Evolutionary conservation across 2,797 vertebrate species (phyloP).

Genomic region (Oreochromis grahami): DNA sequence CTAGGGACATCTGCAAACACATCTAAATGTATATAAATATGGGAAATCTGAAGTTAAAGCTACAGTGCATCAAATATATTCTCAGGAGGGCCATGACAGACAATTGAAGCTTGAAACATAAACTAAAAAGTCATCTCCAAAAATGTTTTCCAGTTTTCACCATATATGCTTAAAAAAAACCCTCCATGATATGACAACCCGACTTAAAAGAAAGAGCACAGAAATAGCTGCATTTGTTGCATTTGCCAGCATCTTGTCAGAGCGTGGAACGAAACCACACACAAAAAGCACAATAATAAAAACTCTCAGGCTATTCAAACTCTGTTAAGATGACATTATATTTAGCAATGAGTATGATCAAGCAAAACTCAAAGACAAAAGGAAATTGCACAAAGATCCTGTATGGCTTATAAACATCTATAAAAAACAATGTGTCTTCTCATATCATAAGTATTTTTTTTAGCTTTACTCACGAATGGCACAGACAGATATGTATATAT

Average conservation of each 20-base stretch:
- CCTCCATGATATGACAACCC: constrained; percentile 11
- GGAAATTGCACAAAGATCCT: not conserved
- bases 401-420: not conserved
- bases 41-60: not conserved
- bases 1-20: constrained; percentile 65
- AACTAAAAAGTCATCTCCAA: constrained; percentile 22
- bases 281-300: not conserved
- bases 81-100: constrained; percentile 78
- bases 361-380: not conserved
- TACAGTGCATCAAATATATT: constrained; percentile 8
- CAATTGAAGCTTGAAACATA: constrained; percentile 77
- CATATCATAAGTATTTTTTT: not conserved
- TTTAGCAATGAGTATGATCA: not conserved
- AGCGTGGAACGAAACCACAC: constrained; percentile 23
- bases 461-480: not conserved
- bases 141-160: constrained; percentile 7
- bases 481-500: not conserved
- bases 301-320: not conserved
- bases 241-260: not conserved
- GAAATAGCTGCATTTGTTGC: constrained; percentile 8
- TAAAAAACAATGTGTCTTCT: not conserved
- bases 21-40: constrained; percentile 19
- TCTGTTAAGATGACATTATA: not conserved
- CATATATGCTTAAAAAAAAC: constrained; percentile 3
- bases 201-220: not conserved